Base-by-base conservation (phyloP, 2,113 vertebrate genomes). In the Periophthalmus modestus region DNA sequence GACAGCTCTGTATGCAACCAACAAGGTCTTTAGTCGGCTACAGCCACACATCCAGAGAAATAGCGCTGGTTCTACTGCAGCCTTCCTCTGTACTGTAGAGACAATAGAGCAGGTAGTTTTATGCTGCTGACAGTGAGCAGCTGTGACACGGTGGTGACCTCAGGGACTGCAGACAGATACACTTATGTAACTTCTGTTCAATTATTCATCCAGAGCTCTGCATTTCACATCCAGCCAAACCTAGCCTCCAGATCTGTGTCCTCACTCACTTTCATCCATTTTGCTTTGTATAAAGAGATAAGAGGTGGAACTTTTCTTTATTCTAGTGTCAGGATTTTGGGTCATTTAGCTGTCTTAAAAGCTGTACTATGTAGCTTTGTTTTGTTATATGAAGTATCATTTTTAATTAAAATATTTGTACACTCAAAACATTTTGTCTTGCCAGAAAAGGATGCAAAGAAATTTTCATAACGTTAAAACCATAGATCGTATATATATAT, bases 151-250 rank as follows among this genome's bases (percentile, higher is more conserved):
- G 48, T 46, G 43, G 73, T 52, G 78, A 83, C 77, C 75, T 76
- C 9, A 15, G 84, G 75, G 83, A 85, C 54, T 69, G 73, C 78
- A 75, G 71, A 75, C 36, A 15, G 74, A 82, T 73, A 58, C 34
- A 47, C 69, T 14, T 86, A 89, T 67, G 63, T 78, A 88, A 86
- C 75, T 74, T 52, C 12, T 12, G 66, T 61, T 88, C 70, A 90
- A 89, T 90, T 78, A 91, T 90, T 86, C 69, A 89, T 39, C 62
- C 50, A 63, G 71, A 36, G 71, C 80, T 80, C 68, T 90, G 84
- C 85, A 87, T 91, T 81, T 83, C 86, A 65, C 72, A 85, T 87
- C 59, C 50, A 66, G 66, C 78, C 72, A 70, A 78, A 72, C 71
- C 77, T 71, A 70, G 59, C 78, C 65, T 43, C 21, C 33, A 34